These are phyloP conservation scores for Saguinus midas DNA, from an alignment of 2,113 vertebrate species.

Conservation along the genomic window DNA sequence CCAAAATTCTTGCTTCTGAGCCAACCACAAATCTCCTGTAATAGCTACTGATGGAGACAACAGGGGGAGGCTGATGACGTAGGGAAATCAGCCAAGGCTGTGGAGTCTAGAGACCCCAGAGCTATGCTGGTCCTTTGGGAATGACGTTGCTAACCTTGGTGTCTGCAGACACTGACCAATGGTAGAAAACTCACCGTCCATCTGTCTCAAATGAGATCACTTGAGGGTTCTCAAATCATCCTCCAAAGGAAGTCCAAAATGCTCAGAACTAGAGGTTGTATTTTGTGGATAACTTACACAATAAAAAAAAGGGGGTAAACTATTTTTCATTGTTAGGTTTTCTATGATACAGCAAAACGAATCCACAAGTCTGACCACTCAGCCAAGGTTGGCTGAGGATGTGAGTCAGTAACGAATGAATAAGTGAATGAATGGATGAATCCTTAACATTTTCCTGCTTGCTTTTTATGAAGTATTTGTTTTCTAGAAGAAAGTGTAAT, in stretches of 20 bases:
- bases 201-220: not conserved
- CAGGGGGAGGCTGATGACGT: not conserved
- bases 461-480: not conserved
- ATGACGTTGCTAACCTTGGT: too few species aligned
- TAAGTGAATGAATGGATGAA: not conserved
- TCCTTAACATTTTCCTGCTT: not conserved
- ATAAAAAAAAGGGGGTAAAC: not conserved
- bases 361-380: too few species aligned
- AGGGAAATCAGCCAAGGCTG: accelerated
- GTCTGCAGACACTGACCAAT: not conserved
- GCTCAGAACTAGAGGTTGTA: not conserved
- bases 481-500: not conserved
- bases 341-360: too few species aligned
- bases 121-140: not conserved
- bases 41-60: not conserved
- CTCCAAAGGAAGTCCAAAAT: not conserved
- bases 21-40: not conserved
- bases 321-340: not conserved
- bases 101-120: not conserved
- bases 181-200: too few species aligned
- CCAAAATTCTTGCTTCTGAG: not conserved
- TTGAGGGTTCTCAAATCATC: not conserved
- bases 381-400: not conserved
- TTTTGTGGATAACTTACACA: not conserved
- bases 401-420: not conserved